phyloP scores from a whole-genome alignment of 2,888 invertebrate species.

The Augiades crinisus region DNA sequence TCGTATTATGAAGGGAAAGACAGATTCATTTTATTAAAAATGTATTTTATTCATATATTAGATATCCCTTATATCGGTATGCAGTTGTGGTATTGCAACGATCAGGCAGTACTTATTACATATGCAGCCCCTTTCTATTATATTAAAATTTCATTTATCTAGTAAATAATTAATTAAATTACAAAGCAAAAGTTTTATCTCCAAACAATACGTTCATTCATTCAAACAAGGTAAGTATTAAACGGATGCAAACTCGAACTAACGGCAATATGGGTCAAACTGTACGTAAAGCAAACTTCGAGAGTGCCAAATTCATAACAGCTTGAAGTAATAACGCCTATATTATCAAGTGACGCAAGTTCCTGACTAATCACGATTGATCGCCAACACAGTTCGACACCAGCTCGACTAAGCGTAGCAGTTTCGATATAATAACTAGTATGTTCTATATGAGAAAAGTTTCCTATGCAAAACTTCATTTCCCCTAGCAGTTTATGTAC shows the following conservation, averaged over 20 bases:
- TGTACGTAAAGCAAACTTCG: slow-evolving; percentile 6
- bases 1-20: no score
- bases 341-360: slow-evolving; percentile 19
- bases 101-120: no score
- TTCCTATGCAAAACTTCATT: slow-evolving; percentile 22
- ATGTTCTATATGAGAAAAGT: slow-evolving; percentile 25
- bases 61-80: no score
- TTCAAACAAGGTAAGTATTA: no score
- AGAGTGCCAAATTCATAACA: slow-evolving; percentile 8
- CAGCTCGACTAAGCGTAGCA: slow-evolving; percentile 1
- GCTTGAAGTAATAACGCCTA: slow-evolving; percentile 21
- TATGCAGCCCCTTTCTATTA: no score
- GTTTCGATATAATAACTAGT: slow-evolving; percentile 16
- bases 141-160: no score
- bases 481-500: slow-evolving; percentile 18
- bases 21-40: no score
- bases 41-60: no score
- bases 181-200: no score
- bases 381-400: slow-evolving; percentile 18
- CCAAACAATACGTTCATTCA: no score
- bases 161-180: no score
- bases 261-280: slow-evolving; percentile 7
- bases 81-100: no score
- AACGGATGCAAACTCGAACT: background rate
- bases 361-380: slow-evolving; percentile 22